phyloP scores from a whole-genome alignment of 35 echinoderm and acorn worm genomes.

The Diadema setosum region DNA sequence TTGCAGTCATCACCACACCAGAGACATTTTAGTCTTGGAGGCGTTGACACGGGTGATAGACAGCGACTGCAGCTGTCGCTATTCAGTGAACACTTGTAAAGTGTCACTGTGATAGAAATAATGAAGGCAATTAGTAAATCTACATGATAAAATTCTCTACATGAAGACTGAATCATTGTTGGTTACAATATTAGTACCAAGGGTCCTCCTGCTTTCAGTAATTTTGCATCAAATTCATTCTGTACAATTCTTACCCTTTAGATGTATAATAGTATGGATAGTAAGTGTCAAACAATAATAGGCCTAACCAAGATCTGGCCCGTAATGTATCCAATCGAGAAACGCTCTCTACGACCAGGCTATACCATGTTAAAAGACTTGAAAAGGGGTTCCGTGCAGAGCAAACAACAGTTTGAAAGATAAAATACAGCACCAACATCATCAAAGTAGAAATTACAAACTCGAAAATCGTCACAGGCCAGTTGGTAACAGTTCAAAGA shows the following conservation, averaged over 20 bases:
- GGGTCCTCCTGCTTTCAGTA: background rate
- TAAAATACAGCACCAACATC: too few relatives aligned
- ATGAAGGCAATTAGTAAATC: background rate
- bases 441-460: too few relatives aligned
- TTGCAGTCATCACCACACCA: background rate
- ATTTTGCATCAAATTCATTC: background rate
- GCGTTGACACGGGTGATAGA: background rate
- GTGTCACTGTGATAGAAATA: background rate
- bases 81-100: background rate
- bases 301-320: background rate
- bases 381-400: too few relatives aligned
- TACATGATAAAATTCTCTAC: background rate
- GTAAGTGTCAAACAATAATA: background rate
- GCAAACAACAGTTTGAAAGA: too few relatives aligned
- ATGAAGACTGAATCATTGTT: background rate
- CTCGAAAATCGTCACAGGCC: too few relatives aligned
- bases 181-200: background rate
- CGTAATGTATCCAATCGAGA: too few relatives aligned
- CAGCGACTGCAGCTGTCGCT: background rate
- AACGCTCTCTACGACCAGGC: too few relatives aligned
- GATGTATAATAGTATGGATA: background rate
- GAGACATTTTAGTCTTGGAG: background rate
- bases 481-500: too few relatives aligned
- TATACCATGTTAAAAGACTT: too few relatives aligned
- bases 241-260: background rate